Conservation (phyloP, 1,140 invertebrate genomes). For the Caenorhabditis brenneri region DNA sequence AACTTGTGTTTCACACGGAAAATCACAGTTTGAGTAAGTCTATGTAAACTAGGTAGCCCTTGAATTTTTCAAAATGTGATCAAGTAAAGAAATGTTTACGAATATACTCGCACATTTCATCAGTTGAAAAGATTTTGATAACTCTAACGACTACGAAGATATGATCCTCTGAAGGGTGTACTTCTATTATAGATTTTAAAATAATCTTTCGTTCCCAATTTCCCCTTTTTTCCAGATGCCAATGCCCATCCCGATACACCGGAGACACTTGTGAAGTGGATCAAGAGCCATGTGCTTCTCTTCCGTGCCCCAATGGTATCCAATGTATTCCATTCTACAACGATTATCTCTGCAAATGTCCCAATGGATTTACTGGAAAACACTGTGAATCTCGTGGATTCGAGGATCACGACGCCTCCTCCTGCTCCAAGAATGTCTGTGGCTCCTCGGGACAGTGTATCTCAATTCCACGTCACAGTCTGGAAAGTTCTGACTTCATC, state of each 20-base stretch:
- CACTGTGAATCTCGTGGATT: slow-evolving; percentile 65
- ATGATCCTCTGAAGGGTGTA: too few species aligned
- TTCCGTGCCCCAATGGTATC: slow-evolving; percentile 83
- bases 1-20: slow-evolving; percentile 75
- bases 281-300: slow-evolving; percentile 85
- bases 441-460: slow-evolving; percentile 61
- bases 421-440: slow-evolving; percentile 60
- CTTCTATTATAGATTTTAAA: too few species aligned
- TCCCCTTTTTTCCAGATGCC: slow-evolving; percentile 77
- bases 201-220: too few species aligned
- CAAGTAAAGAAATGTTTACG: too few species aligned
- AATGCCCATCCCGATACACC: slow-evolving; percentile 81
- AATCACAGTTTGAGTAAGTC: slow-evolving; percentile 26
- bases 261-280: slow-evolving; percentile 85
- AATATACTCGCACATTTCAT: too few species aligned
- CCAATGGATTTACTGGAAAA: slow-evolving; percentile 67
- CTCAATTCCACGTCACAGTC: slow-evolving; percentile 41
- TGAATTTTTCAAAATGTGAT: neutral
- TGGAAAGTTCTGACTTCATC: slow-evolving; percentile 41
- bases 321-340: slow-evolving; percentile 65
- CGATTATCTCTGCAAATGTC: slow-evolving; percentile 66
- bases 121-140: too few species aligned
- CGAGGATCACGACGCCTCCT: slow-evolving; percentile 54
- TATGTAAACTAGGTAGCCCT: too few species aligned
- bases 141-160: too few species aligned